phyloP scores from a whole-genome alignment of 2,888 invertebrate species.

The Eumacrocentrus americanus region DNA sequence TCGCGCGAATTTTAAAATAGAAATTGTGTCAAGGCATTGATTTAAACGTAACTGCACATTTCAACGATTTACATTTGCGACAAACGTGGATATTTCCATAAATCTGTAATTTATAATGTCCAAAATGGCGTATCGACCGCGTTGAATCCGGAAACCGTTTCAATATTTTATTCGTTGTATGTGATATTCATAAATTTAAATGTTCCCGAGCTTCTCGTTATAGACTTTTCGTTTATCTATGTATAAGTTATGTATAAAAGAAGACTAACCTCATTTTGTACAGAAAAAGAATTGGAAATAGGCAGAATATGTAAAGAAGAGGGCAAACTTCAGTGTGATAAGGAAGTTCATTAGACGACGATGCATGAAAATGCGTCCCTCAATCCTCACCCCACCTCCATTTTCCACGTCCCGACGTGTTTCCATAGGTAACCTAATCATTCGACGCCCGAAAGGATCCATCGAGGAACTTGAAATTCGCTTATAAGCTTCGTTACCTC shows the following conservation, averaged over 20 bases:
- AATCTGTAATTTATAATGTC: not conserved
- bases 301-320: too few species aligned
- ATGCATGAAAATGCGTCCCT: too few species aligned
- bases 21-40: not conserved
- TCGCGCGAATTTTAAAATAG: too few species aligned
- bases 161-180: not conserved
- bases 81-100: not conserved
- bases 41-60: not conserved
- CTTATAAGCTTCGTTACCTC: constrained; percentile 47
- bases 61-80: not conserved
- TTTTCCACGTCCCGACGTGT: constrained; percentile 11
- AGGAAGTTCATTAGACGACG: too few species aligned
- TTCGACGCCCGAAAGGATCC: not conserved
- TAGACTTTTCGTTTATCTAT: too few species aligned
- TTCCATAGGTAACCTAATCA: constrained; percentile 13
- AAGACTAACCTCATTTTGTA: too few species aligned
- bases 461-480: constrained; percentile 41
- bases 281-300: too few species aligned
- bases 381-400: too few species aligned
- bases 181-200: too few species aligned
- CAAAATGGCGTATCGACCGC: not conserved
- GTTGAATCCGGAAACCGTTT: not conserved
- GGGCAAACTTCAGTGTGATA: too few species aligned
- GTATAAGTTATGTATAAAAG: too few species aligned
- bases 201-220: too few species aligned